Percentiles rank a stretch among this genome's conserved stretches.
These are phyloP conservation scores for Criorhina ranunculi DNA, from an alignment of 2,888 invertebrate genomes.

Conservation along the genomic window DNA sequence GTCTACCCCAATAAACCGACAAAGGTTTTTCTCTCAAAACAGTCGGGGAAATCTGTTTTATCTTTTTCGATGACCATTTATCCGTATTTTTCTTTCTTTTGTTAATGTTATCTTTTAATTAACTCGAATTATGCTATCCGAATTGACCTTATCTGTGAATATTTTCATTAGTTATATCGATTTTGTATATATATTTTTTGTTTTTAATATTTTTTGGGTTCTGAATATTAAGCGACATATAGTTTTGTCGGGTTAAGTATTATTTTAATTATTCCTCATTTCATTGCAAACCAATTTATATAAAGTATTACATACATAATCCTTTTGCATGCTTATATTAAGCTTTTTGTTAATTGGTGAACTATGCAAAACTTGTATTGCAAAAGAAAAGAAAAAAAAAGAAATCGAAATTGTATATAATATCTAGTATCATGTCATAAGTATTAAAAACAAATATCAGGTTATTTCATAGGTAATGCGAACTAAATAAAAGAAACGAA, in stretches of 20 bases:
- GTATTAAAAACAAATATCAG: not conserved
- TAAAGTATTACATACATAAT: conserved; percentile 5
- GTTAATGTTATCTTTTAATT: conserved; percentile 37
- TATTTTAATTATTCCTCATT: conserved; percentile 32
- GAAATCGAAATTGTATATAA: conserved; percentile 25
- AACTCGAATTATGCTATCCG: conserved; percentile 5
- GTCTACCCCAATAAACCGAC: conserved; percentile 12
- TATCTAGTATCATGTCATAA: conserved; percentile 36
- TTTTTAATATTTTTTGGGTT: not conserved
- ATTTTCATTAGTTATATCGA: not conserved
- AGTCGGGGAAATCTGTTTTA: not conserved
- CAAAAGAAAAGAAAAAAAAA: too few species aligned
- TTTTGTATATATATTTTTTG: not conserved
- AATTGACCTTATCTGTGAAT: not conserved
- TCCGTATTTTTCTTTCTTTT: not conserved
- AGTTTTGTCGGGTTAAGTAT: conserved; percentile 1
- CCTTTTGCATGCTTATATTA: conserved; percentile 60
- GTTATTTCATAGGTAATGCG: conserved; percentile 35
- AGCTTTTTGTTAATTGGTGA: conserved; percentile 51
- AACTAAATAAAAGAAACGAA: not conserved
- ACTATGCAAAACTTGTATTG: not conserved
- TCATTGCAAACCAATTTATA: conserved; percentile 19
- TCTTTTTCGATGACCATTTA: not conserved
- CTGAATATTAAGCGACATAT: not conserved
- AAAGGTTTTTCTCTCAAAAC: not conserved